A percentile compares a stretch with the other conserved stretches of the same genome.
These are phyloP conservation scores for Stegastes partitus DNA, from an alignment of 2,113 vertebrate genomes.

Conservation along the genomic window DNA sequence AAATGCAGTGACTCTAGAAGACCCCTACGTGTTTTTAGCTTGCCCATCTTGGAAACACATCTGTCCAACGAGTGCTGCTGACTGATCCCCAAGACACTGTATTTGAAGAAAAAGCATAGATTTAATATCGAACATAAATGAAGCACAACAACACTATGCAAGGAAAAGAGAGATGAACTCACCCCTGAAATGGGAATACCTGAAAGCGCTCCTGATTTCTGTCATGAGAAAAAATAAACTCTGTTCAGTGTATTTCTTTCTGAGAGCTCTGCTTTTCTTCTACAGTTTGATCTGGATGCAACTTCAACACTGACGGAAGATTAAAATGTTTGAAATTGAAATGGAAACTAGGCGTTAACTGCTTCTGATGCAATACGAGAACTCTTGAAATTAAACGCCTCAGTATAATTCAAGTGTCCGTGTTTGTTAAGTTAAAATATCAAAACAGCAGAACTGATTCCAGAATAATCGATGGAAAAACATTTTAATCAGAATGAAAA, in stretches of 20 bases:
- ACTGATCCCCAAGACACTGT: constrained; percentile 89
- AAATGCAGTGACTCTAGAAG: background rate
- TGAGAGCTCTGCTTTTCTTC: background rate
- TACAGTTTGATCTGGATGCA: background rate
- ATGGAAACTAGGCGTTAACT: too few relatives aligned
- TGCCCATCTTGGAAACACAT: constrained; percentile 95
- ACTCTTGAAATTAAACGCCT: too few relatives aligned
- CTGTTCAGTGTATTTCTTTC: background rate
- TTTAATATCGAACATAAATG: background rate
- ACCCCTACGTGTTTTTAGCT: constrained; percentile 94
- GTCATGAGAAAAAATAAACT: constrained; percentile 20
- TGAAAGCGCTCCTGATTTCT: constrained; percentile 93
- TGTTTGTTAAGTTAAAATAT: constrained; percentile 2
- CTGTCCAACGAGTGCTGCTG: constrained; percentile 95
- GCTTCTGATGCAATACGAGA: too few relatives aligned
- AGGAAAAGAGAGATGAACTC: constrained; percentile 69
- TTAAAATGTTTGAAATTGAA: too few relatives aligned
- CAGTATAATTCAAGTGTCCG: background rate
- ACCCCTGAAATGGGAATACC: constrained; percentile 96
- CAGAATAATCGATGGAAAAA: background rate
- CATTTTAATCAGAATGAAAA: background rate
- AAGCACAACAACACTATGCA: rapidly evolving
- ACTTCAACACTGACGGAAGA: too few relatives aligned
- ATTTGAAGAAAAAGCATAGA: background rate
- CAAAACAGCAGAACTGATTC: background rate